Conservation (phyloP, 2,113 vertebrate species). For the Aplodontia rufa region DNA sequence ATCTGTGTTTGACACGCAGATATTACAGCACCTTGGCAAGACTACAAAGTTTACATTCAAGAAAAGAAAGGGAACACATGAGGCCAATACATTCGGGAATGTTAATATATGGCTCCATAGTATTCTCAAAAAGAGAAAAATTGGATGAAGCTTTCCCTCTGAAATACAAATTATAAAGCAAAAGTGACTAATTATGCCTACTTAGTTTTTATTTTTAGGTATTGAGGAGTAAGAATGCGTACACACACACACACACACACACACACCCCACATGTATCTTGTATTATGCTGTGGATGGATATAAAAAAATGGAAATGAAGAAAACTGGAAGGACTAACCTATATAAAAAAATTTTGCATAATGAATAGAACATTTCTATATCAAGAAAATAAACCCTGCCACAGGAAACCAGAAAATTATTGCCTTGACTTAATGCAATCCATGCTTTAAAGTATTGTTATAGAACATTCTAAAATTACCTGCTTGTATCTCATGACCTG, state of each 20-base stretch:
- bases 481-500: constrained; percentile 61
- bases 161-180: constrained; percentile 41
- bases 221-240: background rate
- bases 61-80: constrained; percentile 23
- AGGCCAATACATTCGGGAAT: constrained; percentile 25
- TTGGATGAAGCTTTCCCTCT: background rate
- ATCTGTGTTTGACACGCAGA: constrained; percentile 50
- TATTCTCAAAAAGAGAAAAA: constrained; percentile 48
- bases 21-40: constrained; percentile 57
- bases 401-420: constrained; percentile 46
- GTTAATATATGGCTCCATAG: constrained; percentile 24
- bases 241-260: rapidly evolving
- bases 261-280: background rate
- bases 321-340: background rate
- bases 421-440: constrained; percentile 51
- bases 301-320: background rate
- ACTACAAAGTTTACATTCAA: background rate
- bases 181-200: background rate
- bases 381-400: constrained; percentile 47
- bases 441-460: constrained; percentile 28
- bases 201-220: background rate
- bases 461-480: constrained; percentile 64
- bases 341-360: background rate
- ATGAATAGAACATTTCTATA: constrained; percentile 49
- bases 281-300: background rate